A percentile compares a stretch with the other conserved stretches of the same genome.
These are phyloP conservation scores for Chouioia cunea DNA, from an alignment of 2,888 invertebrate genomes.

Conservation along the genomic window DNA sequence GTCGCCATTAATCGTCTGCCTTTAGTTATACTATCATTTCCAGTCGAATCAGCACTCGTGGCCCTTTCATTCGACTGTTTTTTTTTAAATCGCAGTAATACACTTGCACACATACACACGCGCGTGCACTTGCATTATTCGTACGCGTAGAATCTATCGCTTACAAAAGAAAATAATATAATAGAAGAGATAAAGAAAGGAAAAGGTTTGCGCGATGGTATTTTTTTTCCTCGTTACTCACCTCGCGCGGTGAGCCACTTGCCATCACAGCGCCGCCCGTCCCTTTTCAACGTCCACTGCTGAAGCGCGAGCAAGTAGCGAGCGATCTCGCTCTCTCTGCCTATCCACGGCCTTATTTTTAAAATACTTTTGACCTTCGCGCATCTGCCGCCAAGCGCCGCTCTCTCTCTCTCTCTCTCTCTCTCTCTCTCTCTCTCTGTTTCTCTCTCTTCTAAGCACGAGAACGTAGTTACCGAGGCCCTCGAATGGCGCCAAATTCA, in stretches of 20 bases:
- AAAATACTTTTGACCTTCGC: slow-evolving; percentile 69
- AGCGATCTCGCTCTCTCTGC: slow-evolving; percentile 6
- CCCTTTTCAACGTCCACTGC: slow-evolving; percentile 82
- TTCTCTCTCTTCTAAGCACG: slow-evolving; percentile 14
- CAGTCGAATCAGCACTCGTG: too few species aligned
- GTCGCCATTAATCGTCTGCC: too few species aligned
- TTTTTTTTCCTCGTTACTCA: slow-evolving; percentile 72
- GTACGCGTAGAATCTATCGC: too few species aligned
- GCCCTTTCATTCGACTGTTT: too few species aligned
- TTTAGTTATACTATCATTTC: too few species aligned
- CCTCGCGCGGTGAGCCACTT: slow-evolving; percentile 80
- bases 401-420: slow-evolving; percentile 44
- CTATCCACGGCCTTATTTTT: slow-evolving; percentile 67
- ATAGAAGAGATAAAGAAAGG: too few species aligned
- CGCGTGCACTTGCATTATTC: too few species aligned
- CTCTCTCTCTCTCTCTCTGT: slow-evolving; percentile 43
- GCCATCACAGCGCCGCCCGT: slow-evolving; percentile 85
- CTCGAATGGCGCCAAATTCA: slow-evolving; percentile 63
- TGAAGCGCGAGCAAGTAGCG: slow-evolving; percentile 50
- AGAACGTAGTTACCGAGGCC: slow-evolving; percentile 44
- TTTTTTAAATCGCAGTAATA: too few species aligned
- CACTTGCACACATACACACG: neutral
- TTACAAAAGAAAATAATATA: too few species aligned
- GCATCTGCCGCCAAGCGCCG: slow-evolving; percentile 63
- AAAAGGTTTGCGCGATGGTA: too few species aligned